Conservation (phyloP, 1,140 invertebrate genomes). For the Diachasmimorpha longicaudata region DNA sequence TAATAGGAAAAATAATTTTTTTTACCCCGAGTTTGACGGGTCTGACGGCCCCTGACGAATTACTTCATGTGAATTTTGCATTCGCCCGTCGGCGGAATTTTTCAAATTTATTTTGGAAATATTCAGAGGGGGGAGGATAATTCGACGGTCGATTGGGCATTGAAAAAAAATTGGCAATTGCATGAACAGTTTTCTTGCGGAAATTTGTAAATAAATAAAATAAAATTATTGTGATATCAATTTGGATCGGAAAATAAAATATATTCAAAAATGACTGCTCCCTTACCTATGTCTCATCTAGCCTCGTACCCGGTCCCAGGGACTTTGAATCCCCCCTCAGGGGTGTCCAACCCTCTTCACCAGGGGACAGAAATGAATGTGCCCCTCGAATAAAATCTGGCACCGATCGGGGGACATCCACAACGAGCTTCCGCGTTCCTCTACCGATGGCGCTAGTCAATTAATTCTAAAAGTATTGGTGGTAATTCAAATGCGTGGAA, state of each 20-base stretch:
- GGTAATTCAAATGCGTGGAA: neutral
- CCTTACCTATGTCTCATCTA: neutral
- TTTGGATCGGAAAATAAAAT: no score
- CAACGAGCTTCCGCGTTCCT: neutral
- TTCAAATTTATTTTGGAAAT: no score
- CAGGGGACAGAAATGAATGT: neutral
- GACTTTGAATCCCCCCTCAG: neutral
- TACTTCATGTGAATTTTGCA: neutral
- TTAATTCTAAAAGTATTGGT: neutral
- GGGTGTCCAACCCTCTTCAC: neutral
- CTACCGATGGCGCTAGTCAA: neutral
- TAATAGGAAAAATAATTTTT: neutral
- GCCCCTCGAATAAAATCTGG: constrained; percentile 2
- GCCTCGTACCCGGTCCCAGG: neutral
- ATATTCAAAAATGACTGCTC: no score
- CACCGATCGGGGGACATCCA: neutral
- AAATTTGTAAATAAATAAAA: no score
- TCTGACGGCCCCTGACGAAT: neutral
- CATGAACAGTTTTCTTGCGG: no score
- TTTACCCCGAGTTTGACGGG: neutral
- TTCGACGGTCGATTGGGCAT: no score
- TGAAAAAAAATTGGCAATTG: no score
- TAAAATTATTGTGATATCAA: no score
- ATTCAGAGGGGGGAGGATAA: no score
- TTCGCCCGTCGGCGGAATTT: no score